These are phyloP conservation scores for Lacanobia oleracea DNA, from an alignment of 2,888 invertebrate species.

Conservation along the genomic window DNA sequence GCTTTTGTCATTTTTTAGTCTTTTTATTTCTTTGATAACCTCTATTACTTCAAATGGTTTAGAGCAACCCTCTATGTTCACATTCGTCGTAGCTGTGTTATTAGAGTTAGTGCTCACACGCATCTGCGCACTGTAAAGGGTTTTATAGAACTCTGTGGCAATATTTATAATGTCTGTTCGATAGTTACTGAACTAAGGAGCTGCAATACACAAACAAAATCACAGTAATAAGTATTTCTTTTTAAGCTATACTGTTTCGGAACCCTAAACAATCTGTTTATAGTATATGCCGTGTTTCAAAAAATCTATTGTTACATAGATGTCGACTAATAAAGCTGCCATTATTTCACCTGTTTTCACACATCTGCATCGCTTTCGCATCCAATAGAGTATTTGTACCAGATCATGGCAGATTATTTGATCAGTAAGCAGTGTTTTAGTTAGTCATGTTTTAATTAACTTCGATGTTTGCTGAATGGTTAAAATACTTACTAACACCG, in stretches of 20 bases:
- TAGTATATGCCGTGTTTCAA: background rate
- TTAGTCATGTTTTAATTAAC: slow-evolving; percentile 32
- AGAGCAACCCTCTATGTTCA: too few relatives aligned
- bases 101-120: too few relatives aligned
- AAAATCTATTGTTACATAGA: background rate
- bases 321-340: background rate
- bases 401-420: slow-evolving; percentile 28
- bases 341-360: background rate
- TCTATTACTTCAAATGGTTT: too few relatives aligned
- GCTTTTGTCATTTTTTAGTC: too few relatives aligned
- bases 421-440: slow-evolving; percentile 14
- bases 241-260: background rate
- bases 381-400: slow-evolving; percentile 19
- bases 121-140: too few relatives aligned
- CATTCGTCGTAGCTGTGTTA: too few relatives aligned
- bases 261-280: background rate
- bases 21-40: too few relatives aligned
- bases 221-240: background rate
- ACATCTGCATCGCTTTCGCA: slow-evolving; percentile 6
- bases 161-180: too few relatives aligned
- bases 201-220: background rate
- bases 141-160: too few relatives aligned
- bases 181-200: background rate
- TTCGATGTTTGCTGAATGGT: slow-evolving; percentile 20
- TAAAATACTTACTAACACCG: slow-evolving; percentile 26